Base-by-base conservation (phyloP, 2,797 vertebrate genomes). In the Brachymystax lenok region DNA sequence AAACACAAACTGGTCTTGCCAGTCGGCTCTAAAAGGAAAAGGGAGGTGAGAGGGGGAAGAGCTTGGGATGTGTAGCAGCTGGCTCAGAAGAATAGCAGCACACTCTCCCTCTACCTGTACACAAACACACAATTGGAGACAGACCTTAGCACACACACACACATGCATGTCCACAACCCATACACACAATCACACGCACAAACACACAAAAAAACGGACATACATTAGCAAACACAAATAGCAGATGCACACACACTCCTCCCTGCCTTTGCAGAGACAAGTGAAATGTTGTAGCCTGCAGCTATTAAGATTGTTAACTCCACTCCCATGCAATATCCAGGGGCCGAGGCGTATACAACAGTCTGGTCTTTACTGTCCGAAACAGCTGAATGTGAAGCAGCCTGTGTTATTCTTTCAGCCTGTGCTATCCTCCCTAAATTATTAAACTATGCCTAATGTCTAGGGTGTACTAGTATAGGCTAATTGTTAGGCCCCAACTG, bases 11-110 rank as follows among this genome's bases (percentile, higher is more conserved):
- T 90, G 70, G 95, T 91, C 86, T 81, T 88, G 94, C 95, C 92
- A 93, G 94, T 95, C 87, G 84, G 84, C 93, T 94, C 94, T 94
- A 95, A 96, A 95, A 93, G 85, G 84, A 27, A 63, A 56, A 63
- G 40, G 24, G 10, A 63, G 59, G 56, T 0, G 59, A 24, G 21
- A 24, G n/a, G 59, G 52, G 21, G n/a, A 7, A 13, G 40, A 46
- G 40, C 40, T 46, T 12, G 40, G 10, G 40, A 46, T 46, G 40
- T 46, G 40, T 46, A 63, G 59, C 59, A 27, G 21, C 59, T 63
- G 59, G 59, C 59, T 16, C 85, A 86, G 64, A 14, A 5, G 30
- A 67, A 28, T 19, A 67, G 64, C 64, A 16, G 2, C 16, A 67
- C 64, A 27, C 27, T 16, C 10, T 17, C 61, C 5, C 30, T 64